These are phyloP conservation scores for Boloria selene DNA, from an alignment of 2,888 invertebrate species.

Conservation along the genomic window DNA sequence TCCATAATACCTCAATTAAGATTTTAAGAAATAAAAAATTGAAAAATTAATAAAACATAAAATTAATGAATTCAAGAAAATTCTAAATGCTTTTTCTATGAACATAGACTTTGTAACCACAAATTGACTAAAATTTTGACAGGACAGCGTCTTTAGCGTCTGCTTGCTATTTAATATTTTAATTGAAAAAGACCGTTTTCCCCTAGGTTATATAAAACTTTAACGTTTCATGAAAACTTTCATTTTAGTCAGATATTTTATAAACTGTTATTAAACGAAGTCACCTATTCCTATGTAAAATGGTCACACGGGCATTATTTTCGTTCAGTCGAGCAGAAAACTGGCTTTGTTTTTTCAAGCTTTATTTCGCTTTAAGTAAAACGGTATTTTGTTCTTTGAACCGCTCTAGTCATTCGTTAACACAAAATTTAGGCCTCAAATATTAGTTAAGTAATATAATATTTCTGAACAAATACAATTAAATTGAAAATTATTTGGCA, in stretches of 20 bases:
- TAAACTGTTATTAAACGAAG: conserved; percentile 19
- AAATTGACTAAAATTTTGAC: too few species aligned
- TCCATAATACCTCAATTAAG: too few species aligned
- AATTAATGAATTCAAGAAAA: too few species aligned
- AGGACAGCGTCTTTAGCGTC: too few species aligned
- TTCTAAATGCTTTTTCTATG: too few species aligned
- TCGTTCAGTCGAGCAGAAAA: conserved; percentile 52
- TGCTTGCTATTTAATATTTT: too few species aligned
- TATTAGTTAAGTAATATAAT: neutral
- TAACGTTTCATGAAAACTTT: neutral
- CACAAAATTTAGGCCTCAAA: conserved; percentile 37
- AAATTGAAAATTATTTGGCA: neutral
- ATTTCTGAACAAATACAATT: neutral
- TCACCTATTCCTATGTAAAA: conserved; percentile 24
- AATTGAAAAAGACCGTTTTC: too few species aligned
- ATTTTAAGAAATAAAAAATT: too few species aligned
- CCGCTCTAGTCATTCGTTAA: conserved; percentile 49
- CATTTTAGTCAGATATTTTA: neutral
- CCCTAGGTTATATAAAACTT: too few species aligned
- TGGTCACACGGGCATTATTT: conserved; percentile 48
- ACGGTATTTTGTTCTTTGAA: conserved; percentile 48
- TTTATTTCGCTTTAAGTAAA: conserved; percentile 45
- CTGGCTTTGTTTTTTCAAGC: conserved; percentile 46
- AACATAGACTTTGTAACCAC: too few species aligned
- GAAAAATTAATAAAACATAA: too few species aligned